Base-by-base conservation (phyloP, 2,888 invertebrate species). In the Ferrisia virgata region DNA sequence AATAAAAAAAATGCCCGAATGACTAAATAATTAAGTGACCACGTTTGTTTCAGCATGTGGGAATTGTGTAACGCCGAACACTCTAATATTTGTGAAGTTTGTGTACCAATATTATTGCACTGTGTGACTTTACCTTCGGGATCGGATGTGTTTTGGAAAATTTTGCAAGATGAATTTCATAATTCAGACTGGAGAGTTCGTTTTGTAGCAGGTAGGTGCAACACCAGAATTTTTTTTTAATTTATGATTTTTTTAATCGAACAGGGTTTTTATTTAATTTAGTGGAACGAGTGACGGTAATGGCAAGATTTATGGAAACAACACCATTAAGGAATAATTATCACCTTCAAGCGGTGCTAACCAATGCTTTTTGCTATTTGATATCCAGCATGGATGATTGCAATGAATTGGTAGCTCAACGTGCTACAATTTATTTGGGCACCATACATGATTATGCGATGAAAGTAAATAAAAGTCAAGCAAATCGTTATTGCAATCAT, bases 351-450 rank as follows among this genome's bases (percentile, higher is more conserved):
- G 96, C 98, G 0, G 95, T 97, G 0, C 89, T 99, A 87, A 96
- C 99, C 6, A 98, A 98, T 86, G 96, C 98, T 0, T 98, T 99
- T 91, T 98, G 97, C 89, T 97, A 98, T 89, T 91, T 99, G 85
- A 95, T 99, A 86, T 96, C 96, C 84, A 95, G 97, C 87, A 94
- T 99, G 92, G 97, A 98, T 89, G 99, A 99, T 89, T 93, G 93
- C 85, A 97, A 96, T 89, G 95, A 98, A 18, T 94, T 96, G 87
- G 98, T 99, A 2, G 97, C 98, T 0, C 98, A 99, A 89, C 91
- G 97, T 87, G 94, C 98, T 3, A 95, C 96, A 0, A 91, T 98
- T 2, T 96, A 96, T 89, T 92, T 98, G 85, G 97, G 98, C 86
- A 97, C 97, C 18, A 93, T 99, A 87, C 97, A 97, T 88, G 95